Evolutionary conservation across 2,888 invertebrate species (phyloP), one percentile per base, ranked within the genome.

Genomic region (Lomographa bimaculata): DNA sequence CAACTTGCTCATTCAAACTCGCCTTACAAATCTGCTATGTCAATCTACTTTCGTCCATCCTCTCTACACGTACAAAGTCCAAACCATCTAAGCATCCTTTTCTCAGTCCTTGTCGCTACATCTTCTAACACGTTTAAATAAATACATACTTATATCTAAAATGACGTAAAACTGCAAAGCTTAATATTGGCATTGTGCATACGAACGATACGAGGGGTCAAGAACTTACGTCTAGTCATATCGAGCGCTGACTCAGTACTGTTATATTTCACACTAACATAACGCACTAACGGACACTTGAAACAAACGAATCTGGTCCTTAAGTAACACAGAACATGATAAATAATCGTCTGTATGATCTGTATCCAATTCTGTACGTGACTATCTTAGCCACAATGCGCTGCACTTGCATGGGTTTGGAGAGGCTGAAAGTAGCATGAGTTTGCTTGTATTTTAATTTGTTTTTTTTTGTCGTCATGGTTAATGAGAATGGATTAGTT

Each of bases 171-270:
- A n/a, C n/a, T n/a, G n/a, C n/a, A n/a, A n/a, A n/a, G n/a, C n/a
- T n/a, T n/a, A n/a, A n/a, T n/a, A n/a, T n/a, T n/a, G n/a, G n/a
- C n/a, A n/a, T n/a, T n/a, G n/a, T n/a, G n/a, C n/a, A 62, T 60
- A 50, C 61, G 52, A 57, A 58, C 56, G 61, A 66, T 61, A 66
- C 57, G 45, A 57, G 71, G 60, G 81, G 75, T 81, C 80, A 80
- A 79, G 79, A 71, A 71, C 79, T 46, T 39, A 44, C 57, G 79
- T 79, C 81, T 83, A 80, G 80, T 71, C 75, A 67, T 70, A 78
- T 79, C 72, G 75, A 79, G 59, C 75, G 71, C 65, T 79, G 79
- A 81, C 67, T 82, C 79, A 52, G 39, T 44, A 28, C 38, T 25
- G 20, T 20, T 26, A 38, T 37, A 20, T 40, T 23, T 20, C 30